Percentiles rank a stretch among this genome's conserved stretches.
Evolutionary conservation across 2,888 invertebrate species (phyloP).

Genomic region (Druceiella hillmani): DNA sequence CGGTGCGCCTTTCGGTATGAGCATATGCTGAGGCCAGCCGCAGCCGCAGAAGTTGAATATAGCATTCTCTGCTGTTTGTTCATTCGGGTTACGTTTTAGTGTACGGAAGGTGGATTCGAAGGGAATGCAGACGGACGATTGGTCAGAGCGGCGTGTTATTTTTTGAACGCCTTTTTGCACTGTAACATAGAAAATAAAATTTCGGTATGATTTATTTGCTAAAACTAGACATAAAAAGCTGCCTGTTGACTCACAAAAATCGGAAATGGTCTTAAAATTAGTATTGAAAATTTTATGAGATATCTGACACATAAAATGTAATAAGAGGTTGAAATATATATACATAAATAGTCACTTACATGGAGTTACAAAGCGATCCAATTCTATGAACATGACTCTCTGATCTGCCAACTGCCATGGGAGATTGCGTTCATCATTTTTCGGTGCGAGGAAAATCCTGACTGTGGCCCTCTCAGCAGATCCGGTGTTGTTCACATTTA

Average conservation of each 20-base stretch:
- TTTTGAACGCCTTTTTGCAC: constrained; percentile 53
- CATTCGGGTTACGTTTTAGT: too few relatives aligned
- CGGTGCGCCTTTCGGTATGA: constrained; percentile 49
- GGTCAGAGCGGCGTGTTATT: constrained; percentile 51
- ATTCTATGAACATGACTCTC: constrained; percentile 63
- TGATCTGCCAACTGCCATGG: constrained; percentile 60
- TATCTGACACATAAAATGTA: too few relatives aligned
- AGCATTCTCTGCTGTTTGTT: constrained; percentile 24
- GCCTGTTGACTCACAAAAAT: too few relatives aligned
- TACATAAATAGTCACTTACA: constrained; percentile 44
- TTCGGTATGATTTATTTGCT: background rate
- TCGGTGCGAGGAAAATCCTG: constrained; percentile 67
- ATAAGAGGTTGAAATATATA: background rate
- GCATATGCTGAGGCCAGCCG: constrained; percentile 57
- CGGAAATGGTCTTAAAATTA: too few relatives aligned
- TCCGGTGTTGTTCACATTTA: constrained; percentile 49
- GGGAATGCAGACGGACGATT: constrained; percentile 56
- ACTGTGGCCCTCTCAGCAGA: constrained; percentile 52
- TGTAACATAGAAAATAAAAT: constrained; percentile 30
- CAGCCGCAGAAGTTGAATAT: constrained; percentile 58
- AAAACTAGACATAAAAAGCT: too few relatives aligned
- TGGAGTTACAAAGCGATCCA: constrained; percentile 64
- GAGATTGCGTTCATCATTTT: constrained; percentile 61
- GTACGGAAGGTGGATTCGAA: constrained; percentile 55
- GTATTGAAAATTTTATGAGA: too few relatives aligned